Percentiles rank a stretch among this genome's conserved stretches.
Conservation (phyloP, 23 tunicate species). For the Clavelina lepadiformis region DNA sequence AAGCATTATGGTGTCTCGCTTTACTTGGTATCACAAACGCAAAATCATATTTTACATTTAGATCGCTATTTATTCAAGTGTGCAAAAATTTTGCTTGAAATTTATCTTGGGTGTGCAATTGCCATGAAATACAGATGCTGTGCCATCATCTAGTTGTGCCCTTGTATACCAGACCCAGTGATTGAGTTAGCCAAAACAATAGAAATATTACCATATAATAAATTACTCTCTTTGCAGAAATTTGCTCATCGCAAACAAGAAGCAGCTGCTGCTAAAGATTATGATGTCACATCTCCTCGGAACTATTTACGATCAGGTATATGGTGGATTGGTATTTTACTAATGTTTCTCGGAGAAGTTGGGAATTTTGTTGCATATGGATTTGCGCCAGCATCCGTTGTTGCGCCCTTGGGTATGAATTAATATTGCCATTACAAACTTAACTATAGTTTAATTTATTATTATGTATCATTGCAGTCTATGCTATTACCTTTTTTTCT, state of each 20-base stretch:
- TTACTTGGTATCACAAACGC: too few species aligned
- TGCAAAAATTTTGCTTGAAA: not conserved
- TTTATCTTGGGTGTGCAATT: not conserved
- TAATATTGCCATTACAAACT: not conserved
- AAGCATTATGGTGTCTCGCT: too few species aligned
- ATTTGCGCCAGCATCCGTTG: constrained; percentile 89
- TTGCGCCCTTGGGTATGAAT: constrained; percentile 82
- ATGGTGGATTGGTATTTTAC: constrained; percentile 87
- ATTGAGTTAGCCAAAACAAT: not conserved
- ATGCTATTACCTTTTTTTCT: not conserved
- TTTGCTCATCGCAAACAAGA: constrained; percentile 54
- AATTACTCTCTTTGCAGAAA: constrained; percentile 13
- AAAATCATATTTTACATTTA: too few species aligned
- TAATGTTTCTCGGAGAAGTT: constrained; percentile 78
- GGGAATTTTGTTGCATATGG: constrained; percentile 95
- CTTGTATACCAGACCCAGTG: too few species aligned
- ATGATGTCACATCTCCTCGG: constrained; percentile 7
- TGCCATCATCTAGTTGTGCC: not conserved
- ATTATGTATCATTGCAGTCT: too few species aligned
- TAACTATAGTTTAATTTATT: too few species aligned
- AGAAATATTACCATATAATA: not conserved
- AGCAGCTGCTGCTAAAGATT: not conserved
- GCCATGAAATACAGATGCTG: not conserved
- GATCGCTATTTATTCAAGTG: not conserved
- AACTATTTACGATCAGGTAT: constrained; percentile 38